Evolutionary conservation across 1,140 invertebrate species (phyloP).

Genomic region (Stegodyphus mimosarum): DNA sequence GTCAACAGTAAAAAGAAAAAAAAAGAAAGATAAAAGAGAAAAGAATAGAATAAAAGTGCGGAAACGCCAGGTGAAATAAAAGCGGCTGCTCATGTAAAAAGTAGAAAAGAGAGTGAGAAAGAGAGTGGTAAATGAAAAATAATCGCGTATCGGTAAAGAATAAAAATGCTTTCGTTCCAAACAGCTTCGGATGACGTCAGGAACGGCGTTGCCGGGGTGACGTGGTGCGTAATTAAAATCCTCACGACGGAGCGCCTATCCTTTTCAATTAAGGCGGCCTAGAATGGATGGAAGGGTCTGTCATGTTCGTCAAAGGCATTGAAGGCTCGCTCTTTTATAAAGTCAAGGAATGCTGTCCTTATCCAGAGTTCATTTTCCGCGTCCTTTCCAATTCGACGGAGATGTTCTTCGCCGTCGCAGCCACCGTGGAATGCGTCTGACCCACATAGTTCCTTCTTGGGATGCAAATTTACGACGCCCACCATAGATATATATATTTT

Average conservation of each 20-base stretch:
- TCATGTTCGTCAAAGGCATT: constrained; percentile 55
- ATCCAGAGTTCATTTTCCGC: constrained; percentile 38
- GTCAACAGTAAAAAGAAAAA: too few relatives aligned
- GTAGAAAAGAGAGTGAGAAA: background rate
- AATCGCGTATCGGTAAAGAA: constrained; percentile 11
- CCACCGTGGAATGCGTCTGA: constrained; percentile 32
- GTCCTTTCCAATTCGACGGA: constrained; percentile 33
- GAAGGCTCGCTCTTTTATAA: constrained; percentile 54
- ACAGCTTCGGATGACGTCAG: constrained; percentile 39
- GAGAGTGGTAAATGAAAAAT: constrained; percentile 34
- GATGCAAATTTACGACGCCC: constrained; percentile 54
- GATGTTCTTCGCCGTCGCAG: constrained; percentile 6
- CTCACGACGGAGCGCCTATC: constrained; percentile 8
- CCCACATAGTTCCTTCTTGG: constrained; percentile 24
- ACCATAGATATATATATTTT: background rate
- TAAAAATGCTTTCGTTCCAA: background rate
- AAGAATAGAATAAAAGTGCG: background rate
- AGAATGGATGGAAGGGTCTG: constrained; percentile 41
- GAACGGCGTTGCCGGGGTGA: constrained; percentile 24
- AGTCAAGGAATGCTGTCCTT: constrained; percentile 54
- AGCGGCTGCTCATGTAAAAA: background rate
- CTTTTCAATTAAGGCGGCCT: constrained; percentile 41
- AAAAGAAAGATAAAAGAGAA: background rate
- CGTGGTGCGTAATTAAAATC: constrained; percentile 52
- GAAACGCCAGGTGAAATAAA: constrained; percentile 38